Base-by-base conservation (phyloP, 2,113 vertebrate genomes). In the Heterotilapia buettikoferi region DNA sequence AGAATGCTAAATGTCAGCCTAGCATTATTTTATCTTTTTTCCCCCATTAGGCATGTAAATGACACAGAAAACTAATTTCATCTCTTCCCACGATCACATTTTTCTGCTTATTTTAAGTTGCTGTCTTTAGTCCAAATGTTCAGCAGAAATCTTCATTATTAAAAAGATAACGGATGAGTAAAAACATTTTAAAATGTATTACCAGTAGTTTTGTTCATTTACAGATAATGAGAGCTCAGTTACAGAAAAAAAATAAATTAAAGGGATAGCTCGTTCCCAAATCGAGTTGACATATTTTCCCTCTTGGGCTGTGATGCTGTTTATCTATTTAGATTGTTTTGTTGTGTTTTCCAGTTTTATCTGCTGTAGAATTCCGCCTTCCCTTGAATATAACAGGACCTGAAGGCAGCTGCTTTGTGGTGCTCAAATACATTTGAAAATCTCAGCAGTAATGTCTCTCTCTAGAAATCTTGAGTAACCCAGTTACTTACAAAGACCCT, bases 41-140 rank as follows among this genome's bases (percentile, higher is more conserved):
- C 5, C 36, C 24, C 29, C 82, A 87, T 88, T 79, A 89, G 47
- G n/a, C 57, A 54, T 78, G n/a, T 66, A 59, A 88, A 86, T 80
- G 38, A 54, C 38, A 26, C 43, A 83, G 33, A 68, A 89, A 88
- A 86, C 40, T 76, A 18, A 87, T 89, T 90, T 76, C 1, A 21
- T 81, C 4, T 84, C 16, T 33, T 63, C 52, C 43, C 63, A n/a
- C 61, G 79, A 79, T 82, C 80, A 85, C 43, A 78, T 59, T 10
- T 8, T 21, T 11, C n/a, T 38, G 7, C 59, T 45, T 38, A 31
- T 86, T 66, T 45, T 13, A 63, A 19, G 36, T 53, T 76, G 38
- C 12, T 56, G 16, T 31, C 9, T 63, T 84, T 38, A 36, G 45
- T 6, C 5, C 12, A 53, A 63, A 81, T 85, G 24, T 73, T 6